Conservation (phyloP, 2,797 vertebrate species). For the Buphagus erythrorhynchus region DNA sequence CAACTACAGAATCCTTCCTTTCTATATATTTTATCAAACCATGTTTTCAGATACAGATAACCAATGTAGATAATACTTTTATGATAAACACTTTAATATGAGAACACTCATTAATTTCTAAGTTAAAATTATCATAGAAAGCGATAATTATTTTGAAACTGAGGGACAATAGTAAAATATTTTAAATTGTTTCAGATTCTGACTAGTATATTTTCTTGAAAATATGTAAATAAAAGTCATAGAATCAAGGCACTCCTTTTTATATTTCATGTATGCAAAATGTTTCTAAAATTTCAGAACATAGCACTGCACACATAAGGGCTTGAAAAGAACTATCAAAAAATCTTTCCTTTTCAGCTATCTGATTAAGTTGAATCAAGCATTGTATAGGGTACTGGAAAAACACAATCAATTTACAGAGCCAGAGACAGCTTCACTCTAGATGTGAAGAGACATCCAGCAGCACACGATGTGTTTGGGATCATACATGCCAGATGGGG, state of each 20-base stretch:
- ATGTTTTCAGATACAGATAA: not conserved
- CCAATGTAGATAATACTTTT: not conserved
- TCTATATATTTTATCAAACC: not conserved
- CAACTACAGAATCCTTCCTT: not conserved
- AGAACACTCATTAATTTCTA: not conserved
- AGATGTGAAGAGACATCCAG: not conserved
- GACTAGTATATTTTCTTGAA: not conserved
- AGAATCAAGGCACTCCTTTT: not conserved
- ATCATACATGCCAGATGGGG: fast-evolving
- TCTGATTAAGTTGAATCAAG: not conserved
- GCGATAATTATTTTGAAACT: not conserved
- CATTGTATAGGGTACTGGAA: not conserved
- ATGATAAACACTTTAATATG: not conserved
- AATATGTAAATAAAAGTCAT: not conserved
- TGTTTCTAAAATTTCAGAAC: not conserved
- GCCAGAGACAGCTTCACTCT: not conserved
- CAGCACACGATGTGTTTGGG: not conserved
- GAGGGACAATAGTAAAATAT: fast-evolving
- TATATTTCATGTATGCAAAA: not conserved
- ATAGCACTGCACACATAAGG: not conserved
- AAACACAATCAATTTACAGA: not conserved
- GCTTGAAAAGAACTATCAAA: not conserved
- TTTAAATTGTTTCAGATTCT: not conserved
- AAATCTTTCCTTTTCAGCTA: not conserved
- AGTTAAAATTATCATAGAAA: not conserved